Percentiles rank a stretch among this genome's conserved stretches.
Evolutionary conservation across 2,888 invertebrate species (phyloP).

Genomic region (Desoria tigrina): DNA sequence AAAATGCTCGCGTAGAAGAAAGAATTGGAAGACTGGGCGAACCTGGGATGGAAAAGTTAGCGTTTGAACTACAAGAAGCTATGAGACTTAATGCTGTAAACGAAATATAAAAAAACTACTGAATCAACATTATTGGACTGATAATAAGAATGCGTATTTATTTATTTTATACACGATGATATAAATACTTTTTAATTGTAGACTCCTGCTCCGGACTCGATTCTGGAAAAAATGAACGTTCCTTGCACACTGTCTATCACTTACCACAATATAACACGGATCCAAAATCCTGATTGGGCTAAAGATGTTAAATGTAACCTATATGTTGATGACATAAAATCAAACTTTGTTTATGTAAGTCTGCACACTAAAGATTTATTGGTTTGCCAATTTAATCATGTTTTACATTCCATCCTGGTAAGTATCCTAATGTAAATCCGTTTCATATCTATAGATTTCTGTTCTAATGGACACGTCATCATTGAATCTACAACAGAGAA

Average conservation of each 20-base stretch:
- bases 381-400: too few species aligned
- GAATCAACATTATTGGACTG: too few species aligned
- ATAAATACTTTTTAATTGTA: constrained; percentile 55
- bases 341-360: constrained; percentile 82
- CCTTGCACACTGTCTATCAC: constrained; percentile 66
- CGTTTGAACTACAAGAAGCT: constrained; percentile 66
- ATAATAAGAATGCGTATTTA: too few species aligned
- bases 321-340: constrained; percentile 72
- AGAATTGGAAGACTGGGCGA: constrained; percentile 69
- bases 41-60: constrained; percentile 69
- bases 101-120: too few species aligned
- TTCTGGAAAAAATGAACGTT: constrained; percentile 73
- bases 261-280: constrained; percentile 42
- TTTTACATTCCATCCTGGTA: too few species aligned
- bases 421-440: too few species aligned
- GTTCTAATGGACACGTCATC: constrained; percentile 70
- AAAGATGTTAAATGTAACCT: constrained; percentile 46
- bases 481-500: constrained; percentile 64
- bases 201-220: constrained; percentile 70
- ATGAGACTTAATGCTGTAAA: constrained; percentile 71
- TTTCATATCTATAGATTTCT: constrained; percentile 67
- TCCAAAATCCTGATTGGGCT: constrained; percentile 48
- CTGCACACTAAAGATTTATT: too few species aligned
- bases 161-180: too few species aligned
- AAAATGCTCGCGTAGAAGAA: constrained; percentile 69